Percentiles rank a stretch among this genome's conserved stretches.
phyloP scores from a whole-genome alignment of 2,113 vertebrate genomes.

The Brachyhypopomus occidentalis region DNA sequence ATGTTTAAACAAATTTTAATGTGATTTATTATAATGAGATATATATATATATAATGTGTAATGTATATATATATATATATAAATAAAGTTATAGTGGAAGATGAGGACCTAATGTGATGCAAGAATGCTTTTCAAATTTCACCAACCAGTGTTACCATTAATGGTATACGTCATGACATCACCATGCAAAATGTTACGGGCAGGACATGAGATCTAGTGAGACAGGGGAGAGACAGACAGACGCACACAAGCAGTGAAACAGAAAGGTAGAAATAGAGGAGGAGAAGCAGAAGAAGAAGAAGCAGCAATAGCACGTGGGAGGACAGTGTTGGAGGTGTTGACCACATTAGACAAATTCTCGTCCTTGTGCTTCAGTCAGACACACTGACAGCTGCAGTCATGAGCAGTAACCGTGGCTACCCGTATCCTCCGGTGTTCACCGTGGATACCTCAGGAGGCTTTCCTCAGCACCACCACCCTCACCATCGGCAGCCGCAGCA shows the following conservation, averaged over 20 bases:
- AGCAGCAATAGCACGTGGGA: not conserved
- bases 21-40: no score
- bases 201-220: slow-evolving; percentile 7
- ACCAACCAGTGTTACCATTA: slow-evolving; percentile 24
- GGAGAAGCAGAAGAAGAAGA: no score
- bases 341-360: slow-evolving; percentile 18
- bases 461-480: not conserved
- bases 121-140: slow-evolving; percentile 14
- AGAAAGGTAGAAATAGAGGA: not conserved
- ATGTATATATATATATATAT: no score
- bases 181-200: slow-evolving; percentile 4
- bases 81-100: not conserved
- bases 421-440: slow-evolving; percentile 51
- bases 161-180: not conserved
- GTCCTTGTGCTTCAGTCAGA: not conserved
- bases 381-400: slow-evolving; percentile 30
- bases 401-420: slow-evolving; percentile 29
- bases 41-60: no score
- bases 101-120: not conserved
- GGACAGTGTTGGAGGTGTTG: slow-evolving; percentile 20
- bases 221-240: not conserved
- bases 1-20: no score
- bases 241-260: not conserved
- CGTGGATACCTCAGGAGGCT: slow-evolving; percentile 44
- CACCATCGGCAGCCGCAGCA: not conserved